Base-by-base conservation (phyloP, 2,888 invertebrate species). In the Dryomyza anilis region DNA sequence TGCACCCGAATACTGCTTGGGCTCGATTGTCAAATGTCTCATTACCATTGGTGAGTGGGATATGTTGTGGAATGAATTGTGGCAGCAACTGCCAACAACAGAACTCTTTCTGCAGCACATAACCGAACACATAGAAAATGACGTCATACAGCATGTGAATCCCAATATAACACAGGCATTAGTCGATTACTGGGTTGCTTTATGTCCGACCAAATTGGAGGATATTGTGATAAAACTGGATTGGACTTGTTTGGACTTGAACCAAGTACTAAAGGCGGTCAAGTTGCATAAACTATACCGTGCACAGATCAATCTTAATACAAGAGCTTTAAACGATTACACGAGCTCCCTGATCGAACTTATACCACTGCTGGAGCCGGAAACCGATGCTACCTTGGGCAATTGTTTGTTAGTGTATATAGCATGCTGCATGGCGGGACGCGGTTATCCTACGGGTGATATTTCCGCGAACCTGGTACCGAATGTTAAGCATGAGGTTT, bases 321-420 rank as follows among this genome's bases (percentile, higher is more conserved):
- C 92, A 67, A 87, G 88, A 76, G 93, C 91, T 10, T 87, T 94
- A 77, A 84, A 83, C 48, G 94, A 94, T 80, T 94, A 89, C 75
- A 86, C 89, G 1, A 86, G 89, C 23, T 92, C 93, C 0, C 81
- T 94, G 64, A 89, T 89, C 65, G 92, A 90, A 74, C 85, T 89
- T 50, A 81, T 89, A 72, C 85, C 86, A 1, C 83, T 86, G 68
- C 76, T 89, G 46, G 83, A 85, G 3, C 77, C 84, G 0, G 77
- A 83, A 19, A 82, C 84, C 67, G 61, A 73, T 66, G 82, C 84
- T 67, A 82, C 89, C 70, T 85, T 94, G 50, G 95, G 95, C 7
- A 94, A 95, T 76, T 92, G 92, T 68, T 83, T 95, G 70, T 83
- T 96, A 58, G 93, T 95, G 2, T 95, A 95, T 77, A 88, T 94